Percentiles rank a stretch among this genome's conserved stretches.
Evolutionary conservation across 2,888 invertebrate species (phyloP).

Genomic region (Herminia tarsipennalis): DNA sequence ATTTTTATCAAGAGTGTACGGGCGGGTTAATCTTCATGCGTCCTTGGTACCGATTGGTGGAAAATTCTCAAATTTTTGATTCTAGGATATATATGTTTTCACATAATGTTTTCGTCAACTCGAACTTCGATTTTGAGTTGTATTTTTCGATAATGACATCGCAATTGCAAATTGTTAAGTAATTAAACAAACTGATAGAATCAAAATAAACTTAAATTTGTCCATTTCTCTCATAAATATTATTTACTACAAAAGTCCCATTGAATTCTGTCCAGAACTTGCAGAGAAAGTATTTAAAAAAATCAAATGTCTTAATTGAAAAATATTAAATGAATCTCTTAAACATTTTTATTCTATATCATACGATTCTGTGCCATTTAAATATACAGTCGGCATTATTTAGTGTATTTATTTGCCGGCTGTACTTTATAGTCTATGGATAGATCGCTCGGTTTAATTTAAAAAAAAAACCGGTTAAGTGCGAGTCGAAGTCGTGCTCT

Average conservation of each 20-base stretch:
- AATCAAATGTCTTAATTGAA: constrained; percentile 1
- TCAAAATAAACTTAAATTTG: no score
- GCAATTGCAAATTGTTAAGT: no score
- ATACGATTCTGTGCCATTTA: constrained; percentile 33
- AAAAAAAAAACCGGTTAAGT: not conserved
- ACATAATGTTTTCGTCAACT: no score
- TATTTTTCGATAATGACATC: no score
- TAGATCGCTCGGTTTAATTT: constrained; percentile 16
- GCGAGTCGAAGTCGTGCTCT: no score
- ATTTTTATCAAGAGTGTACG: no score
- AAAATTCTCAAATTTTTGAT: no score
- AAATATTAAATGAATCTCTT: not conserved
- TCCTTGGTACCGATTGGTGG: no score
- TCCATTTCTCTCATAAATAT: not conserved
- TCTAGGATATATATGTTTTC: no score
- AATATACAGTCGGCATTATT: constrained; percentile 2
- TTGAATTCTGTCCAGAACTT: constrained; percentile 28
- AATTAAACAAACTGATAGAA: no score
- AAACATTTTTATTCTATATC: not conserved
- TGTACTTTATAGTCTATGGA: constrained; percentile 20
- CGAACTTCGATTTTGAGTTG: no score
- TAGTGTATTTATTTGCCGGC: not conserved
- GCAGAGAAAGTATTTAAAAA: not conserved
- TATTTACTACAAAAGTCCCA: constrained; percentile 15
- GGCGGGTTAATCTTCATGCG: no score